Conservation (phyloP, 2,113 vertebrate species). For the Myrmecobius fasciatus region DNA sequence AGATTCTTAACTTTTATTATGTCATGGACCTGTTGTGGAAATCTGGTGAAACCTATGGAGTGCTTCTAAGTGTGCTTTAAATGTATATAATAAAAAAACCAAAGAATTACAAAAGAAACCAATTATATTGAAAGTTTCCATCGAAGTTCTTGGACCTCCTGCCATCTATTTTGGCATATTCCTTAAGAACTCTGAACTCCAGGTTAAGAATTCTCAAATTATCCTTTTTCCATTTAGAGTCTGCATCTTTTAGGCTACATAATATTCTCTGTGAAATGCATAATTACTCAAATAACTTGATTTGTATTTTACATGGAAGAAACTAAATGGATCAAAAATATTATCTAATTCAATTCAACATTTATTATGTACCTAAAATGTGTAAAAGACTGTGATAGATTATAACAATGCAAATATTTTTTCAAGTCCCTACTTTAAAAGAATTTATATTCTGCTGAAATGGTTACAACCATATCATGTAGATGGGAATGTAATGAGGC, state of each 20-base stretch:
- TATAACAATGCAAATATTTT: neutral
- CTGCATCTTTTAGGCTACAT: neutral
- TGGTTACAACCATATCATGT: neutral
- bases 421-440: neutral
- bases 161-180: too few relatives aligned
- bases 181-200: too few relatives aligned
- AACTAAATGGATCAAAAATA: neutral
- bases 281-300: neutral
- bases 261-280: neutral
- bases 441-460: neutral
- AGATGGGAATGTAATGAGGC: neutral
- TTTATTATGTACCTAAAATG: neutral
- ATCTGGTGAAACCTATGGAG: too few relatives aligned
- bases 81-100: too few relatives aligned
- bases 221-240: too few relatives aligned
- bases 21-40: too few relatives aligned
- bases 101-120: too few relatives aligned
- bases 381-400: neutral
- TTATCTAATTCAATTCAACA: neutral
- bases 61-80: too few relatives aligned
- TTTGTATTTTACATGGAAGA: neutral
- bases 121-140: too few relatives aligned
- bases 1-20: too few relatives aligned
- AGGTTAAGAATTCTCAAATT: too few relatives aligned
- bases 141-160: too few relatives aligned